Conservation (phyloP, 2,113 vertebrate genomes). For the Spheniscus mendiculus region DNA sequence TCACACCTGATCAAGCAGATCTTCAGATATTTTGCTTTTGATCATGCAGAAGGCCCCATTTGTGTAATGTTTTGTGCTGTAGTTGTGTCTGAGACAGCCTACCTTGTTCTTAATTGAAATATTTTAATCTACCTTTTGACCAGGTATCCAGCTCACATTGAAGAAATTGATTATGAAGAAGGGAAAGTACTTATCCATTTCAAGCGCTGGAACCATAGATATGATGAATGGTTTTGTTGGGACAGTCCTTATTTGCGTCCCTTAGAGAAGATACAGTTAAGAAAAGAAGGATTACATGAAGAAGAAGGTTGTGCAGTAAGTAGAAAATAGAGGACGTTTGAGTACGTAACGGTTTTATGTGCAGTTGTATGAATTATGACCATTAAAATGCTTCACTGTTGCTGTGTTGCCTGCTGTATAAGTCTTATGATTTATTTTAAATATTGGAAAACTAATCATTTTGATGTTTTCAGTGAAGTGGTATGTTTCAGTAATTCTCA, state of each 20-base stretch:
- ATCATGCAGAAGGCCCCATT: background rate
- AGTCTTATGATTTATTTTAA: background rate
- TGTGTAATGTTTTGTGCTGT: background rate
- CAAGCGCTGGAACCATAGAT: constrained; percentile 95
- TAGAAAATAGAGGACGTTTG: background rate
- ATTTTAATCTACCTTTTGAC: background rate
- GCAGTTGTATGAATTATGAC: background rate
- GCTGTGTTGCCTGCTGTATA: background rate
- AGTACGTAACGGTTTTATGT: background rate
- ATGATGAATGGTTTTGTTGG: constrained; percentile 97
- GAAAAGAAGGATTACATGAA: constrained; percentile 88
- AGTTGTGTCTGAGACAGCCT: background rate
- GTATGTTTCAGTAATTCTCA: background rate
- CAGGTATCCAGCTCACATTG: constrained; percentile 95
- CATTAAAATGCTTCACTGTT: background rate
- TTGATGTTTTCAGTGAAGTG: background rate
- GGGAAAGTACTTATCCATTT: constrained; percentile 94
- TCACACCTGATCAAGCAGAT: background rate
- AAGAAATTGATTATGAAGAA: constrained; percentile 94
- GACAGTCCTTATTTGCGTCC: constrained; percentile 90
- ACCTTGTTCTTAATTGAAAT: background rate
- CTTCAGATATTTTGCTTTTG: background rate
- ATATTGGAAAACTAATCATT: background rate
- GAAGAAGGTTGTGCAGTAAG: constrained; percentile 86
- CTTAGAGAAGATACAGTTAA: constrained; percentile 91